Evolutionary conservation across 2,797 vertebrate species (phyloP).

Genomic region (Acrossocheilus wenchowensis): DNA sequence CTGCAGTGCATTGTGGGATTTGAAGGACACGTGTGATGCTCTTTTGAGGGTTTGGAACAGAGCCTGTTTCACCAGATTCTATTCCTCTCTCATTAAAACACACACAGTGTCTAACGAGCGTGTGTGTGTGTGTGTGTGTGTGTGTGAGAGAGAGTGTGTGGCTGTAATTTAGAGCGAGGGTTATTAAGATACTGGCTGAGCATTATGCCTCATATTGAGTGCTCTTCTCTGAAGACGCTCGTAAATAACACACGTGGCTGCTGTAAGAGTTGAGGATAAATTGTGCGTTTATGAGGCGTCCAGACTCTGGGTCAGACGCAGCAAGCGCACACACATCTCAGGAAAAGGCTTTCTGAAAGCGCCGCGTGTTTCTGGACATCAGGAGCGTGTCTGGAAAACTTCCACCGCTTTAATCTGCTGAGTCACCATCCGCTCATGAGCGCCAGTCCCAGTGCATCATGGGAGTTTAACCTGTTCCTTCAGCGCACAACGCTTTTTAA

Average conservation of each 20-base stretch:
- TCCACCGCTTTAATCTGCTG: conserved; percentile 7
- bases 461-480: conserved; percentile 32
- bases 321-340: not conserved
- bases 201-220: conserved; percentile 36
- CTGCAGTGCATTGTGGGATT: not conserved
- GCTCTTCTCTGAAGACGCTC: not conserved
- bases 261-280: conserved; percentile 27
- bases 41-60: not conserved
- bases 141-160: not conserved
- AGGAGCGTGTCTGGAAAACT: not conserved
- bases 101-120: not conserved
- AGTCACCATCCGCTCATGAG: conserved; percentile 51
- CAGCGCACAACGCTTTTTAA: not conserved
- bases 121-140: not conserved
- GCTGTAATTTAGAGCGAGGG: not conserved
- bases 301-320: not conserved
- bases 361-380: not conserved
- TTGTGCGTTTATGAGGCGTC: conserved; percentile 1
- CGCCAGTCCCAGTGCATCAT: not conserved
- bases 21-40: not conserved
- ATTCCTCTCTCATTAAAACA: not conserved
- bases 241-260: not conserved
- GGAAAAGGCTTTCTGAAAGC: not conserved
- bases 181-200: conserved; percentile 46
- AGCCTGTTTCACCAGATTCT: conserved; percentile 1